Conservation (phyloP, 2,797 vertebrate genomes). For the Myioborus miniatus region DNA sequence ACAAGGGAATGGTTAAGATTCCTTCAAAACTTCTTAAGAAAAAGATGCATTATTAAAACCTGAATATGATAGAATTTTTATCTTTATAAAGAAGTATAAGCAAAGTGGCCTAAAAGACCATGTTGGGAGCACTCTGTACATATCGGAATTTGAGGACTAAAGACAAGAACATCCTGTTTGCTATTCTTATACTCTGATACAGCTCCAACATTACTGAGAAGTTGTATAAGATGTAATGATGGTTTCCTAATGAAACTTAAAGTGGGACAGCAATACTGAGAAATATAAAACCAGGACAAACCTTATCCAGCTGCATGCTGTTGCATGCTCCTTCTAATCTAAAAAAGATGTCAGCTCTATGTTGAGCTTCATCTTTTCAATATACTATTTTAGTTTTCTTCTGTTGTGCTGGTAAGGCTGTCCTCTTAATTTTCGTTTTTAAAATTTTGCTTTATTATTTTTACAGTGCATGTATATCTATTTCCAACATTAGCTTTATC, state of each 20-base stretch:
- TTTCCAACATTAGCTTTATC: neutral
- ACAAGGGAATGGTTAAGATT: neutral
- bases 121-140: rapidly evolving
- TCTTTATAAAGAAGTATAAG: neutral
- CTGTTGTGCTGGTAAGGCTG: neutral
- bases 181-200: neutral
- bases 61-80: neutral
- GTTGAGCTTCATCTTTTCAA: neutral
- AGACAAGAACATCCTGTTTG: neutral
- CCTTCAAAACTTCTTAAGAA: neutral
- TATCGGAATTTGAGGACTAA: neutral
- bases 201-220: neutral
- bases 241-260: neutral
- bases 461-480: neutral
- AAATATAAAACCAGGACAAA: neutral
- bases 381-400: neutral
- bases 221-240: neutral
- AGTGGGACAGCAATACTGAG: neutral
- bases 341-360: neutral
- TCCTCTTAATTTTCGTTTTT: neutral
- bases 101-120: neutral
- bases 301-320: neutral
- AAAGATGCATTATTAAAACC: neutral
- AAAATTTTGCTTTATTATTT: neutral
- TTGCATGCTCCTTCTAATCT: neutral